Evolutionary conservation across 1,140 invertebrate species (phyloP), one percentile per base, ranked within the genome.

Genomic region (Solenopsis fugax): DNA sequence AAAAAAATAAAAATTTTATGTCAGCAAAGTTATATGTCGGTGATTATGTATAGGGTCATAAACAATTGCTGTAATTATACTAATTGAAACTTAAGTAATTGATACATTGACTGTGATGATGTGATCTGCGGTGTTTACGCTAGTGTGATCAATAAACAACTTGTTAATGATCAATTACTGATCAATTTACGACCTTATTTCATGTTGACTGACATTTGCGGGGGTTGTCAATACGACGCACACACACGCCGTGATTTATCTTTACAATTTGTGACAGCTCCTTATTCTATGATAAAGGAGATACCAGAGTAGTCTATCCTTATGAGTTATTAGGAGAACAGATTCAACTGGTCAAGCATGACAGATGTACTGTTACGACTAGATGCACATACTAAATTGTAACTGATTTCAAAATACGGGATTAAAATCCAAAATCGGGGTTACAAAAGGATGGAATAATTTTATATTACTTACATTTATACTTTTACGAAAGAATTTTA

Each of bases 161-260:
- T 71, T 45, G 16, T 58, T 45, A n/a, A 41, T 7, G 41, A 41
- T 29, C 24, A 10, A 45, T 73, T 16, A 37, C 10, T 60, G 24
- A 48, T n/a, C 48, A 60, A 89, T 90, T 88, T 88, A 85, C 56
- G 73, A 77, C 69, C 34, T 89, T 50, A 81, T 87, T 89, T 87
- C 65, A 60, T 12, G 13, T 1, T 50, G 29, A 52, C 0, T 7
- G 58, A 62, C 9, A 52, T 56, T 72, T 24, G 73, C 50, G 52
- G 75, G 4, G 75, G 7, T 64, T 85, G 76, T 56, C 60, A 81
- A 81, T 24, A 37, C 16, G 58, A 41, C n/a, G 21, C 48, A 9
- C 34, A 73, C 41, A 41, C 24, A 29, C 18, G 52, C 37, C 45
- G 21, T 76, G 78, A 88, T 87, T 90, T 90, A 85, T 29, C 85